phyloP scores from a whole-genome alignment of 1,140 invertebrate genomes.

The Drosophila punjabiensis region DNA sequence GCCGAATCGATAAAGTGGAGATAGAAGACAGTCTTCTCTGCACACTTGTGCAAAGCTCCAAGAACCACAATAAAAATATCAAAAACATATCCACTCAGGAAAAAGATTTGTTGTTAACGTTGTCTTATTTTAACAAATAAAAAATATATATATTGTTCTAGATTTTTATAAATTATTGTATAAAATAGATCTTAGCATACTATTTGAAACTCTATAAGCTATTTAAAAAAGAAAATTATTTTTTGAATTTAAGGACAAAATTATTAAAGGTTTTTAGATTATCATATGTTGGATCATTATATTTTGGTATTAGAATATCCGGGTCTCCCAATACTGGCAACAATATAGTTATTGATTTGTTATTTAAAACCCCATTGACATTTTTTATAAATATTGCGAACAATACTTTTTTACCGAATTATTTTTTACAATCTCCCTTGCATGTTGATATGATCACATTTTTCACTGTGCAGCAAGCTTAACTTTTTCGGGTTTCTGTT shows the following conservation, averaged over 20 bases:
- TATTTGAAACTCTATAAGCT: too few relatives aligned
- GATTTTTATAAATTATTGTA: too few relatives aligned
- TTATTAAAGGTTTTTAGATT: too few relatives aligned
- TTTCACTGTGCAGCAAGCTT: constrained; percentile 45
- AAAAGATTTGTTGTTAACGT: not conserved
- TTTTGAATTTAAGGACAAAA: too few relatives aligned
- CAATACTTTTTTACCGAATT: not conserved
- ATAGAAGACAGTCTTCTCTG: constrained; percentile 37
- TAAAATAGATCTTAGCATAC: too few relatives aligned
- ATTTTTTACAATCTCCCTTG: not conserved
- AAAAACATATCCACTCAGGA: constrained; percentile 23
- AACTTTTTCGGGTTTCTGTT: constrained; percentile 55
- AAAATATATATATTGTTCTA: too few relatives aligned
- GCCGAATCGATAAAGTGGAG: constrained; percentile 63
- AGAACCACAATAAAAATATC: constrained; percentile 24
- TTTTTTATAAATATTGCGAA: not conserved
- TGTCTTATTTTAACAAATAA: not conserved
- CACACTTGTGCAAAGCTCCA: constrained; percentile 70
- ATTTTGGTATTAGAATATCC: too few relatives aligned
- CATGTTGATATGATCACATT: constrained; percentile 9
- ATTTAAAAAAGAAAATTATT: too few relatives aligned
- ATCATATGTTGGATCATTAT: too few relatives aligned
- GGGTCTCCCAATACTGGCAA: too few relatives aligned
- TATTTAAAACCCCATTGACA: not conserved
- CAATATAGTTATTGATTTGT: too few relatives aligned